Evolutionary conservation across 2,113 vertebrate genomes (phyloP), one percentile per base, ranked within the genome.

Genomic region (Alligator sinensis): DNA sequence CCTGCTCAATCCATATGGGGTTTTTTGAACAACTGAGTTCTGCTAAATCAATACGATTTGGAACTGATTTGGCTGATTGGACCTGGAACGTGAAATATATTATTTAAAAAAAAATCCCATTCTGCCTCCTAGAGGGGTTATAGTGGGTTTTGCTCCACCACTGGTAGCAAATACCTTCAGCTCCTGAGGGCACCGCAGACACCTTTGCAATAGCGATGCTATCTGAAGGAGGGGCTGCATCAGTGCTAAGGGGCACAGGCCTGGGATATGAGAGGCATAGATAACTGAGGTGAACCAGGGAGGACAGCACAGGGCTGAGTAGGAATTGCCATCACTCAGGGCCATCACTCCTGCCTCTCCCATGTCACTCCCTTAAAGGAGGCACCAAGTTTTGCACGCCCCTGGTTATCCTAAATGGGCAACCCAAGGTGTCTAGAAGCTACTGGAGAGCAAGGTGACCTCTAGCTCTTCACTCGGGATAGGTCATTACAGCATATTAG

Each of bases 111-210:
- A 47, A 47, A 47, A 47, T 47, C 47, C 47, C 47, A 47, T n/a
- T 30, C 66, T 70, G n/a, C 24, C 24, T 55, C 72, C 68, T 21
- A 4, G 24, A 1, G 34, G 8, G 10, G 10, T 58, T 5, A 0
- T 28, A 11, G 0, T 0, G 2, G 1, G 3, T 21, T 14, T n/a
- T 34, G 1, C 68, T 19, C 60, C 3, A 1, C 11, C 58, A 81
- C 54, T 82, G 63, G 82, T 28, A 70, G 3, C 11, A 2, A 17
- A 54, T 8, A 1, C 9, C 11, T 74, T 24, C 21, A 47, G 38
- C 34, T 77, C 77, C 79, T 30, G n/a, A 54, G 62, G 76, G 13
- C 22, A 80, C 38, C 14, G 25, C 27, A 17, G 27, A 66, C 13
- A 66, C 63, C 63, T 15, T 28, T n/a, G 63, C 27, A 16, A 28